Evolutionary conservation across 2,797 vertebrate genomes (phyloP).

Genomic region (Argyrosomus regius): DNA sequence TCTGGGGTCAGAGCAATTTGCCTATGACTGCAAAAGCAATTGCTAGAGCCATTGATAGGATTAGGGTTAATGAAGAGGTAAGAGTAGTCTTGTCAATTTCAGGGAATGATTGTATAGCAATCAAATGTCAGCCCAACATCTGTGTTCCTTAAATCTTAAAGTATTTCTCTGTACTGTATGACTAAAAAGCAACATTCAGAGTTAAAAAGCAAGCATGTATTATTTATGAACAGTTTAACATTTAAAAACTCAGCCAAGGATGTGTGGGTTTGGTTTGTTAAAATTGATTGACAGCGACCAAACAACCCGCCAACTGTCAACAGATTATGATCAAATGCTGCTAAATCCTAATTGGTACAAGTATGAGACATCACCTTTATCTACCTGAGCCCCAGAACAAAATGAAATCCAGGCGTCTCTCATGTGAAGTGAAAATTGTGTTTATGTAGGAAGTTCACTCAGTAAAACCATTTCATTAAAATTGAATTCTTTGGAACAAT

Average conservation of each 20-base stretch:
- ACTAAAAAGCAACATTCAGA: not conserved
- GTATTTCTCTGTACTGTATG: not conserved
- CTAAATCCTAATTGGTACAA: not conserved
- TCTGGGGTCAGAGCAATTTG: no score
- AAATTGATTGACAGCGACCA: not conserved
- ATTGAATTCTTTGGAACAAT: not conserved
- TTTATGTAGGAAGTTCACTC: not conserved
- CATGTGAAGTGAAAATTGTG: not conserved
- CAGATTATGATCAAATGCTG: not conserved
- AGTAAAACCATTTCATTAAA: constrained; percentile 9
- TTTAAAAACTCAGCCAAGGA: not conserved
- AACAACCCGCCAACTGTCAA: not conserved
- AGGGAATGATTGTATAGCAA: not conserved
- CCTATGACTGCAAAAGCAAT: no score
- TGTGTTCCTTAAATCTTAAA: not conserved
- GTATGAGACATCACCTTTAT: not conserved
- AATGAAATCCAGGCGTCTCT: not conserved
- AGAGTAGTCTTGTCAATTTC: not conserved
- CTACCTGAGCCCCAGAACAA: not conserved
- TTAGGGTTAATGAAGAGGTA: not conserved
- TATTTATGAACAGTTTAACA: not conserved
- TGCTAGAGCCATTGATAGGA: no score
- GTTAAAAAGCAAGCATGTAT: not conserved
- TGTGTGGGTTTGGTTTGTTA: not conserved
- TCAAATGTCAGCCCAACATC: not conserved